Conservation (phyloP, 2,113 vertebrate species). For the Ceyx margarethae region DNA sequence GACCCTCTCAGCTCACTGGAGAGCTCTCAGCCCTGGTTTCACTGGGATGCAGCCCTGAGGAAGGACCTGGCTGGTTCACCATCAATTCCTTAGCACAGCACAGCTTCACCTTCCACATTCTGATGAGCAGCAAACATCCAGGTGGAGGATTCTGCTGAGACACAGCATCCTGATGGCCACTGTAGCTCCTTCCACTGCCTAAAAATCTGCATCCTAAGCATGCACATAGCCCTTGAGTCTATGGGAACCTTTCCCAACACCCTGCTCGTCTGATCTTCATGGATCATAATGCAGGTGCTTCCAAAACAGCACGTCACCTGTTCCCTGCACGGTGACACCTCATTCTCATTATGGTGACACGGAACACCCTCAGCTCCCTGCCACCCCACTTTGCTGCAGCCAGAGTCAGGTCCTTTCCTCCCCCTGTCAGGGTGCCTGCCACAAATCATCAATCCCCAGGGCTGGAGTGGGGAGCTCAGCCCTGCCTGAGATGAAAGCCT, state of each 20-base stretch:
- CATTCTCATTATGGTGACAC: background rate
- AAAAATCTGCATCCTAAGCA: background rate
- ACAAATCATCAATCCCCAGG: background rate
- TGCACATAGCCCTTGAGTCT: background rate
- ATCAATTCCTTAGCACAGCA: background rate
- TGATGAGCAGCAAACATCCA: rapidly evolving
- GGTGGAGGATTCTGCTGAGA: rapidly evolving
- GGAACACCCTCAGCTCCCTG: rapidly evolving
- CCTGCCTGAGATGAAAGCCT: conserved; percentile 2
- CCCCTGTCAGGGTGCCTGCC: background rate
- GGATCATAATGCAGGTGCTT: background rate
- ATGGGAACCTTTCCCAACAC: background rate
- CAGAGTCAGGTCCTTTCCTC: background rate
- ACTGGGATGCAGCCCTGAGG: background rate
- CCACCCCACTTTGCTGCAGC: background rate
- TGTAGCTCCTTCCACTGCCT: background rate
- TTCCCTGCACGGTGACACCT: no score
- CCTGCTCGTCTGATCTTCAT: background rate
- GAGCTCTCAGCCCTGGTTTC: background rate
- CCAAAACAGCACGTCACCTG: background rate
- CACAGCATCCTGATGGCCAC: rapidly evolving
- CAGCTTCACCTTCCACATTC: background rate
- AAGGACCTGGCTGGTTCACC: background rate
- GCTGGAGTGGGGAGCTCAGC: background rate
- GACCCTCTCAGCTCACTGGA: background rate